Base-by-base conservation (phyloP, 2,797 vertebrate genomes). In the Acrocephalus scirpaceus region DNA sequence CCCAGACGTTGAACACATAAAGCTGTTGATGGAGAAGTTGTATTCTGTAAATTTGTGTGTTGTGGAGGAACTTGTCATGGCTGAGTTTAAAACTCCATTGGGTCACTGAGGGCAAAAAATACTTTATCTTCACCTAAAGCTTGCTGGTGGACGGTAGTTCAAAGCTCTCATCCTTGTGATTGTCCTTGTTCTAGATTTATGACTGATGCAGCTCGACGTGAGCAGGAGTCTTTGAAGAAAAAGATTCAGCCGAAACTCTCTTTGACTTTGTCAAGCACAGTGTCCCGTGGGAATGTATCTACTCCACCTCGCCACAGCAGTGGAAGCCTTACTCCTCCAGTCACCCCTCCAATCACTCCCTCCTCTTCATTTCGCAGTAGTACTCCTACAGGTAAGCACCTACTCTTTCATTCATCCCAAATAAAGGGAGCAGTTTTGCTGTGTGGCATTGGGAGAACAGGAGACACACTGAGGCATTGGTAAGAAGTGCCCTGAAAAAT, bases 331-430 rank as follows among this genome's bases (percentile, higher is more conserved):
- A 99, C 99, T 67, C 99, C 99, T 60, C 99, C 99, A 0, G 99
- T 99, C 96, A 99, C 99, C 34, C 99, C 99, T 8, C 99, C 99
- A 92, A 99, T 99, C 97, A 99, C 99, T 13, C 99, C 99, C 19
- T 99, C 99, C 62, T 99, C 99, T 34, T 99, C 99, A 1, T 99
- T 99, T 97, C 99, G 99, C 86, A 99, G 99, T 97, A 99, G 98
- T 80, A 99, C 99, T 25, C 99, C 99, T 27, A 99, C 99, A 98
- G 99, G 99, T 99, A 98, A 98, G 98, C 73, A 40, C 26, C 30
- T 65, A 4, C 65, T 14, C 5, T 48, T 75, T 40, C 20, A 16
- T 64, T 71, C 71, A 48, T 64, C 30, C 47, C 76, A 73, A 13
- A 85, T 53, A 54, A 82, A 66, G 54, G 57, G 21, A 42, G 32